Conservation (phyloP, 2,888 invertebrate genomes). For the Periphyllus acericola region DNA sequence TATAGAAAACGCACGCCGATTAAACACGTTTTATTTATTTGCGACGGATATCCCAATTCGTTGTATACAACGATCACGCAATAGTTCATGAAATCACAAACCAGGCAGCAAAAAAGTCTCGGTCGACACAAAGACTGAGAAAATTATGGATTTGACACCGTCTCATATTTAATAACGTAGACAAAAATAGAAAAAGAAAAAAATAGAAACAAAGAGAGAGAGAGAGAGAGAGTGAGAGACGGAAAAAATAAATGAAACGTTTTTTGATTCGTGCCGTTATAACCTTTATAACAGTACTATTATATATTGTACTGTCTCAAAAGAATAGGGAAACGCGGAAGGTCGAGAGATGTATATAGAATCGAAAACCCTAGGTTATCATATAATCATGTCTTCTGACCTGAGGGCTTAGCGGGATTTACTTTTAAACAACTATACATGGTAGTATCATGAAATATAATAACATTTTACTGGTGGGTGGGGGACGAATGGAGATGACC, state of each 20-base stretch:
- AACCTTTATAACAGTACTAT: not conserved
- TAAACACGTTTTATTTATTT: not conserved
- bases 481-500: slow-evolving; percentile 19
- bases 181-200: not conserved
- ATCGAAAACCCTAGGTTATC: slow-evolving; percentile 23
- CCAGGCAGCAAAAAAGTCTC: not conserved
- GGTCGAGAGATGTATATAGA: not conserved
- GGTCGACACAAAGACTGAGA: not conserved
- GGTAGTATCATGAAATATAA: slow-evolving; percentile 42
- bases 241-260: not conserved
- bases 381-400: slow-evolving; percentile 42
- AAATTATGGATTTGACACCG: slow-evolving; percentile 23
- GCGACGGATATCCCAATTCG: not conserved
- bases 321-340: slow-evolving; percentile 7
- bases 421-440: slow-evolving; percentile 45
- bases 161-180: not conserved
- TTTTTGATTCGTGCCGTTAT: slow-evolving; percentile 18
- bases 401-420: slow-evolving; percentile 20
- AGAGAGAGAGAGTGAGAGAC: not conserved
- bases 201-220: not conserved
- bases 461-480: slow-evolving; percentile 33
- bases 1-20: not conserved
- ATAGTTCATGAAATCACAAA: not conserved
- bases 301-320: not conserved
- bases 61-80: not conserved